phyloP scores from a whole-genome alignment of 2,888 invertebrate species.

The Yponomeuta plumbellus region DNA sequence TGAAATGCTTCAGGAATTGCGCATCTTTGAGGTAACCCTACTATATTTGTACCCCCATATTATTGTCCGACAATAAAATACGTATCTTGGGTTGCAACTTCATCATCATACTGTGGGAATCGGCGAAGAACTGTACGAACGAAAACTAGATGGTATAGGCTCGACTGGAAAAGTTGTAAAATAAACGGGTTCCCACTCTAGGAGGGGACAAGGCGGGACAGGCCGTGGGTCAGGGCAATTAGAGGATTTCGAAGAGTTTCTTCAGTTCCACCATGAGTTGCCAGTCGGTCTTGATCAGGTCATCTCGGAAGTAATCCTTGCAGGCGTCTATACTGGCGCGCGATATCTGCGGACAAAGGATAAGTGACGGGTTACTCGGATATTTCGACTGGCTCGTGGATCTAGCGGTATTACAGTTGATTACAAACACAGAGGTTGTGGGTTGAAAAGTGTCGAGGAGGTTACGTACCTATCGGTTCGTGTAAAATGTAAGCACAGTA shows the following conservation, averaged over 20 bases:
- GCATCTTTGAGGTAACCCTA: background rate
- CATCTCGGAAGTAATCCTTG: slow-evolving; percentile 99
- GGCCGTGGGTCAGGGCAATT: slow-evolving; percentile 41
- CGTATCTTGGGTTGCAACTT: background rate
- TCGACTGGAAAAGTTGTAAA: slow-evolving; percentile 4
- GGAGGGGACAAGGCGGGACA: background rate
- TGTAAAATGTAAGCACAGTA: too few relatives aligned
- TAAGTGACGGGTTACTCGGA: background rate
- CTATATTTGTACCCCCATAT: slow-evolving; percentile 7
- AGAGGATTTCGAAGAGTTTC: slow-evolving; percentile 96
- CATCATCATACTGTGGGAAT: slow-evolving; percentile 1
- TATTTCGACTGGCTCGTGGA: background rate
- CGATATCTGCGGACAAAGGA: slow-evolving; percentile 84
- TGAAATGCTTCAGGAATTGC: too few relatives aligned
- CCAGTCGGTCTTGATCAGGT: slow-evolving; percentile 98
- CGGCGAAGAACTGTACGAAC: slow-evolving; percentile 1
- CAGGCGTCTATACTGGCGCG: slow-evolving; percentile 99
- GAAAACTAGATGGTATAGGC: slow-evolving; percentile 9
- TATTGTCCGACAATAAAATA: slow-evolving; percentile 7
- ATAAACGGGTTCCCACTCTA: background rate
- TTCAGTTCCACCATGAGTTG: slow-evolving; percentile 98
- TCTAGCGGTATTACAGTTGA: too few relatives aligned
- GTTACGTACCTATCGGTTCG: background rate
- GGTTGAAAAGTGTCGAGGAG: too few relatives aligned
- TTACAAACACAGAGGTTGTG: too few relatives aligned